Conservation (phyloP, 2,888 invertebrate genomes). For the Drosophila ustulata region DNA sequence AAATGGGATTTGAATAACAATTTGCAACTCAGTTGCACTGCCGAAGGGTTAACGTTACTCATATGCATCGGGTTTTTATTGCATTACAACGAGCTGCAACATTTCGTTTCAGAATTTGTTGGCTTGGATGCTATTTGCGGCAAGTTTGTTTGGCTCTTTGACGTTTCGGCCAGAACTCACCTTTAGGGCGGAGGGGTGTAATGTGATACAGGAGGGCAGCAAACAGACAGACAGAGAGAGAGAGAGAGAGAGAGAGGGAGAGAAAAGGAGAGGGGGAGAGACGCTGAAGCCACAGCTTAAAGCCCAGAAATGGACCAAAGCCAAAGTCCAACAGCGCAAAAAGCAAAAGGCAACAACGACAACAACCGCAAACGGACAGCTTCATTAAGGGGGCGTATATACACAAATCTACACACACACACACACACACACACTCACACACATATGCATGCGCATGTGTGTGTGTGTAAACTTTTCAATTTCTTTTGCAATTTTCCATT, state of each 20-base stretch:
- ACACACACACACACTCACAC: neutral
- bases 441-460: slow-evolving; percentile 18
- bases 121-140: slow-evolving; percentile 4
- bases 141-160: slow-evolving; percentile 36
- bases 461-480: slow-evolving; percentile 64
- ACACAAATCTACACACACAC: neutral
- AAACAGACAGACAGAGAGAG: slow-evolving; percentile 40
- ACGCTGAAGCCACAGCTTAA: slow-evolving; percentile 35
- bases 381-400: slow-evolving; percentile 61
- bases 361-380: slow-evolving; percentile 56
- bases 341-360: slow-evolving; percentile 34
- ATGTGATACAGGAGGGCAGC: slow-evolving; percentile 44
- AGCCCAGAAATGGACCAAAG: slow-evolving; percentile 46
- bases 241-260: neutral
- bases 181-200: neutral
- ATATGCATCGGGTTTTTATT: slow-evolving; percentile 12
- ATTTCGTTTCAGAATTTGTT: neutral
- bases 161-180: slow-evolving; percentile 31
- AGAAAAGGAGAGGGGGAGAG: neutral
- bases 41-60: neutral
- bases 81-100: slow-evolving; percentile 8
- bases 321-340: slow-evolving; percentile 4
- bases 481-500: slow-evolving; percentile 69
- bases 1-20: slow-evolving; percentile 12
- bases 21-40: neutral